A percentile compares a stretch with the other conserved stretches of the same genome.
phyloP scores from a whole-genome alignment of 2,113 vertebrate genomes.

The Eubucco bourcierii region DNA sequence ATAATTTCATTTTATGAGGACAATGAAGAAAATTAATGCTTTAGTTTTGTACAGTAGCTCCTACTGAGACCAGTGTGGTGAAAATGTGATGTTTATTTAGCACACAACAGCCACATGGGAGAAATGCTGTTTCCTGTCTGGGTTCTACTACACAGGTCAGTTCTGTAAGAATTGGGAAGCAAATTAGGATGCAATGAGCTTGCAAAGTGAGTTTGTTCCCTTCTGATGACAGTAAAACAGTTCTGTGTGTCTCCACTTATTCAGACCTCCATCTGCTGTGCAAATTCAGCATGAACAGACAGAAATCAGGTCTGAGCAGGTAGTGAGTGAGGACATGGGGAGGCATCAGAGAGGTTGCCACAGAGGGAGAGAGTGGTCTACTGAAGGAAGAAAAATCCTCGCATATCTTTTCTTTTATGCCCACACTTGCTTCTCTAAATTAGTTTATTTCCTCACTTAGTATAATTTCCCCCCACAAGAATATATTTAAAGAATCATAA shows the following conservation, averaged over 20 bases:
- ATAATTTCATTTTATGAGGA: neutral
- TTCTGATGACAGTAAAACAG: neutral
- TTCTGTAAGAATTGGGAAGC: neutral
- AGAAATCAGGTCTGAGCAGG: neutral
- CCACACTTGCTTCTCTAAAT: neutral
- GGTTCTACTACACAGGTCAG: neutral
- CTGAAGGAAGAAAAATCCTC: neutral
- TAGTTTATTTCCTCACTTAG: neutral
- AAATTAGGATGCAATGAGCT: neutral
- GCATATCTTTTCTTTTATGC: neutral
- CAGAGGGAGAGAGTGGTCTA: neutral
- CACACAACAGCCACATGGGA: neutral
- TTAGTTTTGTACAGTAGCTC: neutral
- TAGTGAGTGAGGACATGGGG: neutral
- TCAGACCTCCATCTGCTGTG: accelerated
- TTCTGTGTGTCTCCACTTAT: neutral
- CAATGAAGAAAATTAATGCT: neutral
- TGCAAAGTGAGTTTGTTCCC: neutral
- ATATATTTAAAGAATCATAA: neutral
- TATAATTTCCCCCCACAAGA: neutral
- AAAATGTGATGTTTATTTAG: neutral
- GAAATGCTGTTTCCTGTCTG: neutral
- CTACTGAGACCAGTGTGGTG: neutral
- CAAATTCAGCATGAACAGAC: neutral
- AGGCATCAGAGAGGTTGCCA: neutral